phyloP scores from a whole-genome alignment of 30 jellyfish, hydroid and myxozoan genomes.

The Nemopilema nomurai region DNA sequence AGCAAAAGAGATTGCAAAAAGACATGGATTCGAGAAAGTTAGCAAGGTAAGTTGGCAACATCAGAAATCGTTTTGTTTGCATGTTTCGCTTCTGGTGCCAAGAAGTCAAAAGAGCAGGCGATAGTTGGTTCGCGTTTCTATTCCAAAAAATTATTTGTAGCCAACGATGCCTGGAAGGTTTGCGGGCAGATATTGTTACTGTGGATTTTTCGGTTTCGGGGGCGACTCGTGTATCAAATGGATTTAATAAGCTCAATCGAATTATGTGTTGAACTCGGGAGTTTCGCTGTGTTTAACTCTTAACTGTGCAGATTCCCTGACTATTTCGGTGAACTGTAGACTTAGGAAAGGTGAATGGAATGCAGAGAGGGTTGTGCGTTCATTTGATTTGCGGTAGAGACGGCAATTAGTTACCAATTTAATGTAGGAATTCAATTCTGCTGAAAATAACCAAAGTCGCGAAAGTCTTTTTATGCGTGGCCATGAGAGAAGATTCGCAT shows the following conservation, averaged over 20 bases:
- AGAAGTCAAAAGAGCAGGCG: slow-evolving; percentile 50
- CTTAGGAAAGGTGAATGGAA: neutral
- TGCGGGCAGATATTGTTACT: neutral
- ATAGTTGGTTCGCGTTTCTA: neutral
- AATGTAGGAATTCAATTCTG: neutral
- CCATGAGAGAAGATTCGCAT: no score
- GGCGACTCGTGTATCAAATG: neutral
- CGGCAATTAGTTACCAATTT: neutral
- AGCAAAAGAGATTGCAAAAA: slow-evolving; percentile 91
- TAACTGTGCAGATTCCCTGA: neutral
- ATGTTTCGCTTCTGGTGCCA: slow-evolving; percentile 9
- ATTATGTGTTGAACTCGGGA: neutral
- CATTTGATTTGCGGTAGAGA: neutral
- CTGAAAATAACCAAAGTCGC: no score
- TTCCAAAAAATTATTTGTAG: neutral
- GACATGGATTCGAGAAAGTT: slow-evolving; percentile 95
- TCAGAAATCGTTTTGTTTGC: neutral
- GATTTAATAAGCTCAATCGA: neutral
- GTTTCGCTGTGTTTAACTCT: neutral
- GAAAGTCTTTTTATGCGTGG: no score
- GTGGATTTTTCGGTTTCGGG: neutral
- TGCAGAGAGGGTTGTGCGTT: neutral
- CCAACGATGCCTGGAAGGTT: neutral
- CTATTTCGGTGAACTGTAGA: neutral
- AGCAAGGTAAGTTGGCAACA: slow-evolving; percentile 62